Conservation (phyloP, 2,888 invertebrate species). For the Scaeva pyrastri region DNA sequence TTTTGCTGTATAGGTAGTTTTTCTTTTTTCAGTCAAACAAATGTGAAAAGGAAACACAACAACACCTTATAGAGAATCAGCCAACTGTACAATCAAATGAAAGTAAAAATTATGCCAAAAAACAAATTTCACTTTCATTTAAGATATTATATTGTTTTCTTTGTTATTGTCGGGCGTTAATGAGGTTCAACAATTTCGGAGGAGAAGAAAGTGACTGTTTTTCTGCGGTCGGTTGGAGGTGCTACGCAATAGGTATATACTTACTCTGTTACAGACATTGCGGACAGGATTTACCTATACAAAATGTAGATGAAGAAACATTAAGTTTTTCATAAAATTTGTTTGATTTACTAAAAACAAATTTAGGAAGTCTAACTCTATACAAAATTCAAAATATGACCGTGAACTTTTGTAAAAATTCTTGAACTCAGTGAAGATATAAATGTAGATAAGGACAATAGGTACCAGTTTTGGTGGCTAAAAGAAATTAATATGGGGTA, state of each 20-base stretch:
- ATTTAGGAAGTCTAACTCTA: too few species aligned
- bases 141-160: slow-evolving; percentile 17
- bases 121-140: slow-evolving; percentile 68
- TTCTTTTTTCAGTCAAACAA: not conserved
- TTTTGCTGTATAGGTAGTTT: not conserved
- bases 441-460: too few species aligned
- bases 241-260: not conserved
- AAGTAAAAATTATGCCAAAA: slow-evolving; percentile 59
- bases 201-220: slow-evolving; percentile 63
- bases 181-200: slow-evolving; percentile 55
- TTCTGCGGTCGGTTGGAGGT: slow-evolving; percentile 47
- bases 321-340: too few species aligned
- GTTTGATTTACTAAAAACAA: too few species aligned
- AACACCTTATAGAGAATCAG: slow-evolving; percentile 46
- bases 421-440: too few species aligned
- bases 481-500: too few species aligned
- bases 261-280: slow-evolving; percentile 43
- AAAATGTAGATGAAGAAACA: too few species aligned
- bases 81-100: slow-evolving; percentile 65
- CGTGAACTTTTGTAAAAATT: too few species aligned
- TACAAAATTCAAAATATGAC: too few species aligned
- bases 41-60: slow-evolving; percentile 7
- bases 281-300: slow-evolving; percentile 63
- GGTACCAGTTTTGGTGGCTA: too few species aligned
- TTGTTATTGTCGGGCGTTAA: slow-evolving; percentile 66